phyloP scores from a whole-genome alignment of 2,797 vertebrate species.

The Bradypus variegatus region DNA sequence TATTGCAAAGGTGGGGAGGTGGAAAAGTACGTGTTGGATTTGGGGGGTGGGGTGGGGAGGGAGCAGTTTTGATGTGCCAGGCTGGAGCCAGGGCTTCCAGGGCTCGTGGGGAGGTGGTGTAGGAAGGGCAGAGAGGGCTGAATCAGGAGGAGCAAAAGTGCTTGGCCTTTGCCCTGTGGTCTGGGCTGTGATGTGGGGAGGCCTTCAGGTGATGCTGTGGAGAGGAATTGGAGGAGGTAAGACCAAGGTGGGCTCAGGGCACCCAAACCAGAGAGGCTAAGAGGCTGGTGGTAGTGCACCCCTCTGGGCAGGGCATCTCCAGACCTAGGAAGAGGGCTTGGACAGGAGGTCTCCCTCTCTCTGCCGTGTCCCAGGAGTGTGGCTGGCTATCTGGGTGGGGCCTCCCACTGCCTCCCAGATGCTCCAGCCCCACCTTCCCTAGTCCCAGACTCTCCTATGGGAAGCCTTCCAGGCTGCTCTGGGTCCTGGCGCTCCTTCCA shows the following conservation, averaged over 20 bases:
- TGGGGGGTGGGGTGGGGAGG: not conserved
- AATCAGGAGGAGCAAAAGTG: not conserved
- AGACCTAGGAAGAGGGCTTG: not conserved
- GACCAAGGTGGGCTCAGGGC: not conserved
- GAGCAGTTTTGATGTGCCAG: not conserved
- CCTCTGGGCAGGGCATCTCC: not conserved
- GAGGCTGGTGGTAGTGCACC: not conserved
- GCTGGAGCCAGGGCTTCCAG: not conserved
- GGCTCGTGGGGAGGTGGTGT: not conserved
- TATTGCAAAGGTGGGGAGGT: not conserved
- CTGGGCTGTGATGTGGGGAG: not conserved
- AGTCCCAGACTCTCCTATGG: constrained; percentile 18
- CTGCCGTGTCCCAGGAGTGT: not conserved
- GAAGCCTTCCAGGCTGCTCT: constrained; percentile 54
- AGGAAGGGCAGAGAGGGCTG: not conserved
- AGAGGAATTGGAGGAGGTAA: not conserved
- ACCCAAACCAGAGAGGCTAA: not conserved
- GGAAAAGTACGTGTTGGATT: not conserved
- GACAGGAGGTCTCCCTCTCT: not conserved
- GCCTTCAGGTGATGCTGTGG: not conserved
- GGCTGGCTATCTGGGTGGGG: not conserved
- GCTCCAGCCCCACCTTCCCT: not conserved
- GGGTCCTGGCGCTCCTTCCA: not conserved
- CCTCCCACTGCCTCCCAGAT: not conserved
- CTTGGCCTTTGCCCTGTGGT: not conserved